phyloP scores from a whole-genome alignment of 2,797 vertebrate species.

The Sarcophilus harrisii region DNA sequence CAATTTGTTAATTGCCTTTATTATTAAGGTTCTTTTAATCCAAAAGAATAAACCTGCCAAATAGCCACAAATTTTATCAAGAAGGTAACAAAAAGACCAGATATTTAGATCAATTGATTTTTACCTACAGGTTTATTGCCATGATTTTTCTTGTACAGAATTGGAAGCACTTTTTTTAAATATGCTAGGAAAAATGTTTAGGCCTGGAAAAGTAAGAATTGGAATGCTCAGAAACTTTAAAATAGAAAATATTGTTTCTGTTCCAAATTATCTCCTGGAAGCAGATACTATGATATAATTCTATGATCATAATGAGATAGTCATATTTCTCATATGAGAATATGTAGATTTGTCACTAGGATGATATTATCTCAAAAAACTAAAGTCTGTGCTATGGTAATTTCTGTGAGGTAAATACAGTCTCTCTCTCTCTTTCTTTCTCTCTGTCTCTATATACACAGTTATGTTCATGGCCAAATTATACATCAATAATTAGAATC shows the following conservation, averaged over 20 bases:
- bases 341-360: neutral
- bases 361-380: neutral
- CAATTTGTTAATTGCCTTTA: neutral
- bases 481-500: neutral
- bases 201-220: neutral
- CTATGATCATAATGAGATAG: neutral
- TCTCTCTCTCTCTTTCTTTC: no score
- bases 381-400: no score
- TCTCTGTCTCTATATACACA: no score
- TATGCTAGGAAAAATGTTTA: neutral
- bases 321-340: neutral
- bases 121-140: neutral
- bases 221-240: neutral
- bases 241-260: neutral
- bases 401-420: no score
- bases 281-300: neutral
- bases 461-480: neutral
- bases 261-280: neutral
- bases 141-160: neutral
- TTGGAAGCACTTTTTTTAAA: neutral
- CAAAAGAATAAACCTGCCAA: neutral
- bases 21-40: neutral
- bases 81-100: neutral
- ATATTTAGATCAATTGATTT: neutral
- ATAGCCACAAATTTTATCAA: neutral